These are phyloP conservation scores for Mus pahari DNA, from an alignment of 2,113 vertebrate genomes.

Conservation along the genomic window DNA sequence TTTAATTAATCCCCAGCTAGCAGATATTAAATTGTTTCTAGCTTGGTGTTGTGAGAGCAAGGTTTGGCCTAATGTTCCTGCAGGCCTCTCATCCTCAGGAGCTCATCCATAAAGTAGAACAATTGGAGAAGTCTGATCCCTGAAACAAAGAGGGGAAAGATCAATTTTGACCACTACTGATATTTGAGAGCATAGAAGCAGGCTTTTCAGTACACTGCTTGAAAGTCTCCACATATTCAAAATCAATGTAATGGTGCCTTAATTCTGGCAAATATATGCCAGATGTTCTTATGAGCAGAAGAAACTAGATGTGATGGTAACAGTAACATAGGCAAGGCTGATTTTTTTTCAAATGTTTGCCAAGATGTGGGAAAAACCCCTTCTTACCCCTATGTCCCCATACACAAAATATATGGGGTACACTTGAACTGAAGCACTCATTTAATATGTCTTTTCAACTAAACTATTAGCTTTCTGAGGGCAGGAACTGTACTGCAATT, in stretches of 20 bases:
- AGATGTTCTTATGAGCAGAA: conserved; percentile 36
- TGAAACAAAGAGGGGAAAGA: background rate
- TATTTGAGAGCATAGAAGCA: background rate
- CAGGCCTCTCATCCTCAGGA: background rate
- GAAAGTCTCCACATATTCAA: conserved; percentile 33
- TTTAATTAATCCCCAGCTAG: conserved; percentile 1
- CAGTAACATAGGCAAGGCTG: conserved; percentile 23
- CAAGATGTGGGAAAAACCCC: background rate
- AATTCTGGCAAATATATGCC: conserved; percentile 47
- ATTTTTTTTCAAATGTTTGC: conserved; percentile 15
- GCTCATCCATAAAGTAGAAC: background rate
- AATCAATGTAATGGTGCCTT: conserved; percentile 21
- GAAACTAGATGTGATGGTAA: conserved; percentile 32
- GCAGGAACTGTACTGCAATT: background rate
- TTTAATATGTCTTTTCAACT: conserved; percentile 23
- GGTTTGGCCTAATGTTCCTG: background rate
- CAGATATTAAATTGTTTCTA: background rate
- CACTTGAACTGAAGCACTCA: background rate
- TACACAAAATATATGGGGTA: background rate
- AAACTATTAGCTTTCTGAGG: conserved; percentile 30
- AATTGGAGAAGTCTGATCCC: background rate
- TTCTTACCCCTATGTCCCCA: background rate
- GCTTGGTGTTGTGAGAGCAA: conserved; percentile 4
- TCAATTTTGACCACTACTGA: conserved; percentile 4
- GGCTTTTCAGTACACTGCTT: conserved; percentile 31